Evolutionary conservation across 1,140 invertebrate species (phyloP).

Genomic region (Hydropsyche tenuis): DNA sequence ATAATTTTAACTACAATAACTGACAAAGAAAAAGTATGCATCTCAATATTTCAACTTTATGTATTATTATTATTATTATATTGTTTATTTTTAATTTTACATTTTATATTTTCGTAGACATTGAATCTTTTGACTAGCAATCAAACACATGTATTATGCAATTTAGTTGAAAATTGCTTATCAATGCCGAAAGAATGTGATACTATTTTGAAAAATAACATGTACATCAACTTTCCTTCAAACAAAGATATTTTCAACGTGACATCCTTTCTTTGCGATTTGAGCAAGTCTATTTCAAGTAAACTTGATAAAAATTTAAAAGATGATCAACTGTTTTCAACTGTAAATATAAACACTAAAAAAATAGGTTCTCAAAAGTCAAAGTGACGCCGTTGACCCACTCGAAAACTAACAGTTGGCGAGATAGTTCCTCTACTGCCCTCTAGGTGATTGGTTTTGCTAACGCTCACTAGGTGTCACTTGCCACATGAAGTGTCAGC

Average conservation of each 20-base stretch:
- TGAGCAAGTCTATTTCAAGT: slow-evolving; percentile 53
- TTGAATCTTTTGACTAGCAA: slow-evolving; percentile 54
- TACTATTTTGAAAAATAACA: slow-evolving; percentile 49
- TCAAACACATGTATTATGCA: slow-evolving; percentile 55
- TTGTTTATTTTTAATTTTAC: not conserved
- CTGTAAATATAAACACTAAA: too few relatives aligned
- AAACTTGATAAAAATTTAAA: slow-evolving; percentile 50
- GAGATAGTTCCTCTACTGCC: too few relatives aligned
- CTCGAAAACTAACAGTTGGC: too few relatives aligned
- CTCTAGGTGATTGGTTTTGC: too few relatives aligned
- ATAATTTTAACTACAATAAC: slow-evolving; percentile 54
- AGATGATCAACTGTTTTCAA: too few relatives aligned
- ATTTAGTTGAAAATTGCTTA: slow-evolving; percentile 28
- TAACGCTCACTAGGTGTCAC: too few relatives aligned
- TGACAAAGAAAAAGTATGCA: slow-evolving; percentile 57
- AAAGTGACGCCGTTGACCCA: too few relatives aligned
- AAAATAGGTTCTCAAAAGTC: too few relatives aligned
- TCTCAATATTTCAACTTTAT: not conserved
- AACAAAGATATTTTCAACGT: slow-evolving; percentile 48
- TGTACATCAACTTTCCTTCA: slow-evolving; percentile 49
- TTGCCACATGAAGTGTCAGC: too few relatives aligned
- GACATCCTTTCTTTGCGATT: slow-evolving; percentile 53
- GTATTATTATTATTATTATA: not conserved
- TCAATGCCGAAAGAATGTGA: slow-evolving; percentile 49
- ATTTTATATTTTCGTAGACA: slow-evolving; percentile 52